Evolutionary conservation across 2,113 vertebrate genomes (phyloP).

Genomic region (Dipodomys spectabilis): DNA sequence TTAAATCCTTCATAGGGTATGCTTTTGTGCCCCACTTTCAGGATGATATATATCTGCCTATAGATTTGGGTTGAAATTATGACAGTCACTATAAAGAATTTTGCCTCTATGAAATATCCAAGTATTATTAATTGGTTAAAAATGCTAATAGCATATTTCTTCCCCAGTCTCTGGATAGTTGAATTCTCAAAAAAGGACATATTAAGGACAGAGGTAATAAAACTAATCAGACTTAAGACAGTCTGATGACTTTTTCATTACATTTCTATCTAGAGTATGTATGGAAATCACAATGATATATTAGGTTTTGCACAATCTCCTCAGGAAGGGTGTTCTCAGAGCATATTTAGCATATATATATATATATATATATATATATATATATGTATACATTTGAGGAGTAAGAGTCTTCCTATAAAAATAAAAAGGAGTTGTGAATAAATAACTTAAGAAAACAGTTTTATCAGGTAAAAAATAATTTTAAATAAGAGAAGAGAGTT

Average conservation of each 20-base stretch:
- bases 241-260: neutral
- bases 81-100: neutral
- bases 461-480: neutral
- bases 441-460: neutral
- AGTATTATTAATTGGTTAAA: neutral
- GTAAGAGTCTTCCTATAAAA: slow-evolving; percentile 26
- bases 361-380: too few relatives aligned
- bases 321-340: neutral
- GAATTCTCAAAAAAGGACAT: neutral
- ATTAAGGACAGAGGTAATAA: neutral
- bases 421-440: neutral
- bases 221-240: neutral
- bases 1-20: neutral
- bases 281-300: neutral
- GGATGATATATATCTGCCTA: neutral
- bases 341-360: neutral
- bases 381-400: neutral
- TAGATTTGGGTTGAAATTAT: slow-evolving; percentile 11
- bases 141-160: neutral
- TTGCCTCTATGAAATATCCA: neutral
- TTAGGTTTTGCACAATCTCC: neutral
- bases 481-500: neutral
- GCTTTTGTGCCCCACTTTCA: neutral
- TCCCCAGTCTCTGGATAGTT: neutral
- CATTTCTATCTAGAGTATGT: neutral